Conservation (phyloP, 2,113 vertebrate species). For the Psettodes erumei region DNA sequence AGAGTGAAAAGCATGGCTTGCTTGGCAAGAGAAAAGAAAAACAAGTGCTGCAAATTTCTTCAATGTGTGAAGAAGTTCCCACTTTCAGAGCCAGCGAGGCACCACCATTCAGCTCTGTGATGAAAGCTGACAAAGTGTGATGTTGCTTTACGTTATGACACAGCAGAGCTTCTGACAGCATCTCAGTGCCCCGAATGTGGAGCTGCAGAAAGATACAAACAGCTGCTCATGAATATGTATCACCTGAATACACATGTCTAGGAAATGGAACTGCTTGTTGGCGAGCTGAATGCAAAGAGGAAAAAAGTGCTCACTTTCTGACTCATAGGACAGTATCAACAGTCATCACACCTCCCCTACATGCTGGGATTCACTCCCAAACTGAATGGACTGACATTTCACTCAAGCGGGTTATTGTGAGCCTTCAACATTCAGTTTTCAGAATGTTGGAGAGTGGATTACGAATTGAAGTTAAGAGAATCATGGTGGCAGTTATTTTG, state of each 20-base stretch:
- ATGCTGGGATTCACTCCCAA: background rate
- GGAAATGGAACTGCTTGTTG: constrained; percentile 1
- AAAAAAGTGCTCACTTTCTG: constrained; percentile 13
- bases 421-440: background rate
- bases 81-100: background rate
- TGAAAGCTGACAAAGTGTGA: constrained; percentile 14
- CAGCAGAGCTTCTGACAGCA: constrained; percentile 7
- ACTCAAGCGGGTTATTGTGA: background rate
- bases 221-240: constrained; percentile 44
- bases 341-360: background rate
- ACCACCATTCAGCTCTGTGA: background rate
- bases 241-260: constrained; percentile 13
- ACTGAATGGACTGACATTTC: background rate
- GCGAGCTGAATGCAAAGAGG: constrained; percentile 9
- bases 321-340: background rate
- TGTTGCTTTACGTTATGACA: constrained; percentile 9
- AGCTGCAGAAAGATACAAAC: constrained; percentile 9
- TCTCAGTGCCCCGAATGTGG: background rate
- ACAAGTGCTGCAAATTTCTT: background rate
- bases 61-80: background rate
- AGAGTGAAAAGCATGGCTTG: background rate
- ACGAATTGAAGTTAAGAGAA: background rate
- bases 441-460: background rate
- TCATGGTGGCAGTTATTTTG: background rate
- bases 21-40: background rate